phyloP scores from a whole-genome alignment of 2,888 invertebrate genomes.

The Machimus rusticus region DNA sequence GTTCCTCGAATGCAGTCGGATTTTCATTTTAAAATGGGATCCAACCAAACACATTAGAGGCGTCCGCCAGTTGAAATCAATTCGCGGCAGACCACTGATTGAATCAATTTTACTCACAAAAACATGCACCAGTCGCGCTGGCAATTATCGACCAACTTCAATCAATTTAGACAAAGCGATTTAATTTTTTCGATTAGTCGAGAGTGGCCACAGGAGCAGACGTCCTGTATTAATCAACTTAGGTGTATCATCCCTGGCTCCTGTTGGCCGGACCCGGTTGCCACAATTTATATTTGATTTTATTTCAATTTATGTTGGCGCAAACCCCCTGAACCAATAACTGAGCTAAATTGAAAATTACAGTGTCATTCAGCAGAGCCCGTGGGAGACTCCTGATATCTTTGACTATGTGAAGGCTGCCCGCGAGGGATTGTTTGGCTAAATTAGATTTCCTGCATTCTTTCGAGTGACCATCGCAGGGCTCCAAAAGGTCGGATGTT shows the following conservation, averaged over 20 bases:
- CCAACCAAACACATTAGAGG: not conserved
- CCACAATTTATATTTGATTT: constrained; percentile 21
- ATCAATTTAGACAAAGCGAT: constrained; percentile 27
- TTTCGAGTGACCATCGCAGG: not conserved
- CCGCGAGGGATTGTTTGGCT: not conserved
- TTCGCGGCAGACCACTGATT: not conserved
- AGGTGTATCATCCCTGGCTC: not conserved
- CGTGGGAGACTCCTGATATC: not conserved
- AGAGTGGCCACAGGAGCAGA: not conserved
- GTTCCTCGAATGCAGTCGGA: too few species aligned
- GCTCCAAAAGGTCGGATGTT: not conserved
- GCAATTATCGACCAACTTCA: constrained; percentile 20
- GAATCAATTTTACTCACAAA: constrained; percentile 9
- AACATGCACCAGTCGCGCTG: not conserved
- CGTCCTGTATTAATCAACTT: constrained; percentile 4
- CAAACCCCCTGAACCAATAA: constrained; percentile 7
- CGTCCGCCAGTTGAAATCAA: not conserved
- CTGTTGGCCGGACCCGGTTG: not conserved
- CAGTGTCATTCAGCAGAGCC: not conserved
- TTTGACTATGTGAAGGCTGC: not conserved
- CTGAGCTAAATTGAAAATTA: constrained; percentile 31
- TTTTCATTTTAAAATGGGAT: not conserved
- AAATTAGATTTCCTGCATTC: constrained; percentile 10
- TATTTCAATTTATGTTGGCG: constrained; percentile 26
- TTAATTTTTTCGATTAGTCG: constrained; percentile 32